Evolutionary conservation across 2,888 invertebrate species (phyloP).

Genomic region (Drosophila anceps): DNA sequence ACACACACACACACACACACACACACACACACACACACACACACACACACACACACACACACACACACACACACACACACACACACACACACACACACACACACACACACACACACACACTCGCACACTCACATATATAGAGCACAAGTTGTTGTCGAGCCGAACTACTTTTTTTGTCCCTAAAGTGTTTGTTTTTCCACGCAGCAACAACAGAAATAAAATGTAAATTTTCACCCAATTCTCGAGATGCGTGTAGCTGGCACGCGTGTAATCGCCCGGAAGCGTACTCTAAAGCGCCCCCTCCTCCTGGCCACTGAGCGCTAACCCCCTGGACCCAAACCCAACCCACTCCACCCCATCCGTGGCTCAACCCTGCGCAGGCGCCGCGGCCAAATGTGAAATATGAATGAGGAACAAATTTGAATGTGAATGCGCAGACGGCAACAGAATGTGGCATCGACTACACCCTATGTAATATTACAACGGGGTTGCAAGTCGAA

Average conservation of each 20-base stretch:
- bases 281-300: conserved; percentile 46
- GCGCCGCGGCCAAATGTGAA: conserved; percentile 32
- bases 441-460: background rate
- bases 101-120: conserved; percentile 58
- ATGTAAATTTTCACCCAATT: conserved; percentile 79
- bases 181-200: conserved; percentile 65
- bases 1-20: too few relatives aligned
- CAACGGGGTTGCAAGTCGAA: conserved; percentile 45
- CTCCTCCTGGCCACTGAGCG: background rate
- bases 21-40: conserved; percentile 54
- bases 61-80: conserved; percentile 51
- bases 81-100: conserved; percentile 55
- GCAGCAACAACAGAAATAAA: conserved; percentile 54
- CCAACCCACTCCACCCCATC: background rate
- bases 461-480: conserved; percentile 51
- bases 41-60: conserved; percentile 54
- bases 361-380: conserved; percentile 36
- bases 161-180: conserved; percentile 27
- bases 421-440: conserved; percentile 14
- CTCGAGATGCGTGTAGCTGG: conserved; percentile 35
- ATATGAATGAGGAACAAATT: conserved; percentile 32
- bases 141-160: conserved; percentile 10
- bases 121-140: conserved; percentile 56
- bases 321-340: background rate
- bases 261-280: conserved; percentile 81